phyloP scores from a whole-genome alignment of 2,797 vertebrate species.

The Sebastes steindachneri region DNA sequence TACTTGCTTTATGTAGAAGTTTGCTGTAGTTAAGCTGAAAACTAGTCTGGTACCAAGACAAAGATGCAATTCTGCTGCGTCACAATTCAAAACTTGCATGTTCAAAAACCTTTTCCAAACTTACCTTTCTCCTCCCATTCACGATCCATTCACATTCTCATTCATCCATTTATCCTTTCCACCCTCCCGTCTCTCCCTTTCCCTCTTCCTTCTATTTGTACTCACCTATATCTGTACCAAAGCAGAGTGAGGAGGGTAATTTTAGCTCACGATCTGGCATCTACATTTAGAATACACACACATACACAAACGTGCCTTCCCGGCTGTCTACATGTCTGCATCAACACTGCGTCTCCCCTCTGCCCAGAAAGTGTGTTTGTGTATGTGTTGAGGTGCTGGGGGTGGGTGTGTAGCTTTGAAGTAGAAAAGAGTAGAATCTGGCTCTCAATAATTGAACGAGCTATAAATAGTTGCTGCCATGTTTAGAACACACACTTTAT shows the following conservation, averaged over 20 bases:
- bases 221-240: not conserved
- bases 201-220: not conserved
- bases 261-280: constrained; percentile 29
- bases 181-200: not conserved
- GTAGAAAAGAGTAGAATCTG: constrained; percentile 32
- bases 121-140: not conserved
- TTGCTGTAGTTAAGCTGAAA: constrained; percentile 10
- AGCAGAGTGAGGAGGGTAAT: constrained; percentile 15
- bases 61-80: not conserved
- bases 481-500: constrained; percentile 53
- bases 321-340: constrained; percentile 5
- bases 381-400: not conserved
- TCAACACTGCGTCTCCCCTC: not conserved
- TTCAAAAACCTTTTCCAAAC: not conserved
- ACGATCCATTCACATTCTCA: not conserved
- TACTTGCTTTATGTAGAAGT: constrained; percentile 22
- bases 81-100: not conserved
- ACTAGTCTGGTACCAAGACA: not conserved
- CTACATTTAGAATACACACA: constrained; percentile 34
- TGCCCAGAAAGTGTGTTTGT: not conserved
- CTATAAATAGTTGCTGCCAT: constrained; percentile 57
- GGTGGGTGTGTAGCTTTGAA: constrained; percentile 42
- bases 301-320: not conserved
- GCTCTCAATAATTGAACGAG: constrained; percentile 54
- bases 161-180: not conserved